Conservation (phyloP, 2,888 invertebrate species). For the Pseudococcus viburni region DNA sequence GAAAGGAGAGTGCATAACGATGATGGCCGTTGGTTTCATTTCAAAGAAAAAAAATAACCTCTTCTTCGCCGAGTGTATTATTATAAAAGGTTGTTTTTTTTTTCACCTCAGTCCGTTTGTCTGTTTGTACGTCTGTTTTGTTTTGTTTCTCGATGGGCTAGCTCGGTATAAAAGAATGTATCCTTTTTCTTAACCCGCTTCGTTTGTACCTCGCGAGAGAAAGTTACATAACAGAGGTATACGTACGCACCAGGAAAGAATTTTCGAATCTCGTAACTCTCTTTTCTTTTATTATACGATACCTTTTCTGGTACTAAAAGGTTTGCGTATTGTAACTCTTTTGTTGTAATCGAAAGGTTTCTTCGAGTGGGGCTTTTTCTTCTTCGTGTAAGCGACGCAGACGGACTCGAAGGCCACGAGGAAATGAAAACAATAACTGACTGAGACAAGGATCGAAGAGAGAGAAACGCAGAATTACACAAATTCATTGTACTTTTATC, state of each 20-base stretch:
- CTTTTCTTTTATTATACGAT: slow-evolving; percentile 1
- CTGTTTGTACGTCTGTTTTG: neutral
- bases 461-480: neutral
- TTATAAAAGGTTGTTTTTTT: slow-evolving; percentile 52
- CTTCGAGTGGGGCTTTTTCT: no score
- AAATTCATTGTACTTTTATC: neutral
- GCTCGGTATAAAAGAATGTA: neutral
- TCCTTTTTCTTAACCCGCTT: slow-evolving; percentile 39
- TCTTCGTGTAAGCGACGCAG: neutral
- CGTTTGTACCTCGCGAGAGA: neutral
- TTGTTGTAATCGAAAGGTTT: neutral
- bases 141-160: neutral
- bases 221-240: slow-evolving; percentile 32
- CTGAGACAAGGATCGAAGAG: neutral
- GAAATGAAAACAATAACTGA: neutral
- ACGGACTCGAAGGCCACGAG: neutral
- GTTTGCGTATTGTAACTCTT: slow-evolving; percentile 25
- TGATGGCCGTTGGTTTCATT: neutral
- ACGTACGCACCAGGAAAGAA: neutral
- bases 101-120: slow-evolving; percentile 14
- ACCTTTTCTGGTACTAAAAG: slow-evolving; percentile 10
- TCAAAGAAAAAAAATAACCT: neutral
- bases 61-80: slow-evolving; percentile 24
- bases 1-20: neutral
- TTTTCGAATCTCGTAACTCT: slow-evolving; percentile 5